Evolutionary conservation across 1,140 invertebrate species (phyloP).

Genomic region (Bathynomus jamesi): DNA sequence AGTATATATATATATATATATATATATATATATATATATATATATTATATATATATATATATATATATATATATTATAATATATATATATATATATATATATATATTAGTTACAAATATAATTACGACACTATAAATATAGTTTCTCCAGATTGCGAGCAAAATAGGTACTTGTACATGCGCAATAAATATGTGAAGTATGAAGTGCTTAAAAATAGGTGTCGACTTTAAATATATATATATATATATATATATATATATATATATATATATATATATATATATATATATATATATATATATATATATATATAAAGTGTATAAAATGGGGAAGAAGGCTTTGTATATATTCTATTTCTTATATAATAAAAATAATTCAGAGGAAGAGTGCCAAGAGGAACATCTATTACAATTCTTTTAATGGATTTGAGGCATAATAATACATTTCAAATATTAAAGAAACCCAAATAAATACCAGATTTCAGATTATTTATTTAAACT

Average conservation of each 20-base stretch:
- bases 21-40: too few relatives aligned
- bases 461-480: too few relatives aligned
- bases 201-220: background rate
- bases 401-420: too few relatives aligned
- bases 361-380: background rate
- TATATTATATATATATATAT: too few relatives aligned
- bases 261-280: slow-evolving; percentile 3
- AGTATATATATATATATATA: too few relatives aligned
- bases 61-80: too few relatives aligned
- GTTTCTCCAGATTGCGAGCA: background rate
- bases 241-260: slow-evolving; percentile 2
- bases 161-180: background rate
- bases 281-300: slow-evolving; percentile 3
- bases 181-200: background rate
- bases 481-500: too few relatives aligned
- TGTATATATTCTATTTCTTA: background rate
- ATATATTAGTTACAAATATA: background rate
- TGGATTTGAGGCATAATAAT: too few relatives aligned
- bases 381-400: too few relatives aligned
- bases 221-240: background rate
- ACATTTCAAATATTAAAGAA: too few relatives aligned
- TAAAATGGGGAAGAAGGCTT: too few relatives aligned
- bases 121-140: background rate
- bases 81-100: too few relatives aligned
- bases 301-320: background rate